These are phyloP conservation scores for Carettochelys insculpta DNA, from an alignment of 2,113 vertebrate genomes.

Conservation along the genomic window DNA sequence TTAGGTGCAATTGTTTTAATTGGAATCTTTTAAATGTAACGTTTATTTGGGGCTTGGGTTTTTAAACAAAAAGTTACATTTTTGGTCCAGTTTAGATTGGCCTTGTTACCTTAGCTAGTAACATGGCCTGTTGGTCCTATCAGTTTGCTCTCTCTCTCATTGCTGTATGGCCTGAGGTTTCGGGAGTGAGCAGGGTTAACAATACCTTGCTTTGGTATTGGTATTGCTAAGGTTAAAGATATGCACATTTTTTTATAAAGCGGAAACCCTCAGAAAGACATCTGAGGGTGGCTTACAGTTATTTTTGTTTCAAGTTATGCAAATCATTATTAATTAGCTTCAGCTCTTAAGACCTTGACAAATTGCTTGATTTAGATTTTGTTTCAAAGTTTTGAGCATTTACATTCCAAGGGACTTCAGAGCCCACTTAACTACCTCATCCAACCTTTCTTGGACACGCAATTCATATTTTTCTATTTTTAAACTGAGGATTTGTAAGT, in stretches of 20 bases:
- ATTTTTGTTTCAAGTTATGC: conserved; percentile 60
- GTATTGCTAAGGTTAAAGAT: conserved; percentile 46
- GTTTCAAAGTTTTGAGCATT: conserved; percentile 23
- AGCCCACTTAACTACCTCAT: neutral
- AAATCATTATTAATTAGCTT: conserved; percentile 63
- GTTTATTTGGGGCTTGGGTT: neutral
- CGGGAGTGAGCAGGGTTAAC: neutral
- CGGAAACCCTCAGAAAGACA: conserved; percentile 55
- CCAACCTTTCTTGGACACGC: conserved; percentile 18
- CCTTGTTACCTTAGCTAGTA: neutral
- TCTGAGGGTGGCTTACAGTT: conserved; percentile 51
- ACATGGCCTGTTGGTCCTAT: neutral
- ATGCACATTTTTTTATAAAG: conserved; percentile 21
- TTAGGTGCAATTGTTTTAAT: neutral
- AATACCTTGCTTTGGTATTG: conserved; percentile 51
- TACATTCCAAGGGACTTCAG: fast-evolving
- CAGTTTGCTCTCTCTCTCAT: fast-evolving
- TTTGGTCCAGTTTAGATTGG: neutral
- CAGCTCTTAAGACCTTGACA: conserved; percentile 59
- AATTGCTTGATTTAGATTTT: conserved; percentile 12
- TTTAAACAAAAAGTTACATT: neutral
- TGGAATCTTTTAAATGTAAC: neutral
- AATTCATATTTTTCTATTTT: fast-evolving
- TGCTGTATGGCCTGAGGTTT: neutral
- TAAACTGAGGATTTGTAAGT: conserved; percentile 23